Percentiles rank a stretch among this genome's conserved stretches.
These are phyloP conservation scores for Cricetomys ansorgei DNA, from an alignment of 2,113 vertebrate genomes.

Conservation along the genomic window DNA sequence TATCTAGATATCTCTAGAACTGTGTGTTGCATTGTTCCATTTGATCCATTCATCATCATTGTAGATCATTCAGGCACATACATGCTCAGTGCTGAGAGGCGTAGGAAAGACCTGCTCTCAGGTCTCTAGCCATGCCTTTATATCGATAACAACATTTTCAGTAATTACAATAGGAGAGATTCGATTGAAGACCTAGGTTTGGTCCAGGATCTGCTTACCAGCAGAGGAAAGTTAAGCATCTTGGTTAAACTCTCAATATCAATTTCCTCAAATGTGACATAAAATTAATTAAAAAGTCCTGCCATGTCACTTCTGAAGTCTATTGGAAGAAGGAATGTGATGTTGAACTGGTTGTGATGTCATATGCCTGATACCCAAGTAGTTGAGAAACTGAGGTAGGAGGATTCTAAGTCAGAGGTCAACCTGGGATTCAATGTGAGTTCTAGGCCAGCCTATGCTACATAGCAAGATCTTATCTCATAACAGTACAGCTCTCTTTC, in stretches of 20 bases:
- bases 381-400: not conserved
- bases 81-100: not conserved
- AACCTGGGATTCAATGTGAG: not conserved
- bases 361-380: not conserved
- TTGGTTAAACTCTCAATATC: not conserved
- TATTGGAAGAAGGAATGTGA: not conserved
- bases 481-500: not conserved
- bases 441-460: not conserved
- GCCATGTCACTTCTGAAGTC: not conserved
- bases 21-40: not conserved
- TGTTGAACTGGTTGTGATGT: not conserved
- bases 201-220: not conserved
- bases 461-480: not conserved
- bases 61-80: not conserved
- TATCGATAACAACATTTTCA: not conserved
- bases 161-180: not conserved
- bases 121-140: not conserved
- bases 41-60: slow-evolving; percentile 4
- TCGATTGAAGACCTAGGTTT: not conserved
- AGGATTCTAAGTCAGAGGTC: not conserved
- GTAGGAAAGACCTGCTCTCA: not conserved
- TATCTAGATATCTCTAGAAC: not conserved
- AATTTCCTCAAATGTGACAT: not conserved
- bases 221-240: not conserved
- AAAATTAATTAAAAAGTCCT: not conserved